These are phyloP conservation scores for Drosophila tropicalis DNA, from an alignment of 1,140 invertebrate genomes.

Conservation along the genomic window DNA sequence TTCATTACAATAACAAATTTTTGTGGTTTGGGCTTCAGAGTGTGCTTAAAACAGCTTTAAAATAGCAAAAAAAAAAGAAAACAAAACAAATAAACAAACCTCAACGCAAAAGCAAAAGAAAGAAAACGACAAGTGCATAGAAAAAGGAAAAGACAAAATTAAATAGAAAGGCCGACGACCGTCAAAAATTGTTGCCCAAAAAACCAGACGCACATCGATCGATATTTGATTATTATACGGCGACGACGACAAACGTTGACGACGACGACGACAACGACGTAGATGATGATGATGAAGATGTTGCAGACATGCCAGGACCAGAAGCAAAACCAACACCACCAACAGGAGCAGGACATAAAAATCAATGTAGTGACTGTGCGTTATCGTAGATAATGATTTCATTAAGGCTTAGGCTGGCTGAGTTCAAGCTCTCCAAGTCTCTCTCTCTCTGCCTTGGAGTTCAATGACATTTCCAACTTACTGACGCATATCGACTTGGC, in stretches of 20 bases:
- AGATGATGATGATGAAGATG: conserved; percentile 41
- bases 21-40: not conserved
- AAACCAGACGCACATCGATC: conserved; percentile 81
- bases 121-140: too few species aligned
- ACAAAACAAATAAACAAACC: too few species aligned
- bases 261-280: conserved; percentile 33
- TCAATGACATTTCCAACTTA: conserved; percentile 48
- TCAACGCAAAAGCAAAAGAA: conserved; percentile 1
- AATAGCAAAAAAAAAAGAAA: not conserved
- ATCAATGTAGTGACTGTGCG: conserved; percentile 30
- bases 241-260: conserved; percentile 42
- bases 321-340: not conserved
- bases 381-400: conserved; percentile 64
- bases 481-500: not conserved
- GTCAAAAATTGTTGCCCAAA: conserved; percentile 65
- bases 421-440: conserved; percentile 36
- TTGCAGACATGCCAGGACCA: conserved; percentile 34
- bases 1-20: conserved; percentile 50
- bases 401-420: conserved; percentile 69
- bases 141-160: conserved; percentile 30
- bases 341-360: conserved; percentile 57
- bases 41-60: conserved; percentile 3
- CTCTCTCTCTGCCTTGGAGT: conserved; percentile 31
- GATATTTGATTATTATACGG: conserved; percentile 81
- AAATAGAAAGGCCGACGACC: conserved; percentile 57